A percentile compares a stretch with the other conserved stretches of the same genome.
These are phyloP conservation scores for Guaruba guarouba DNA, from an alignment of 2,113 vertebrate genomes.

Conservation along the genomic window DNA sequence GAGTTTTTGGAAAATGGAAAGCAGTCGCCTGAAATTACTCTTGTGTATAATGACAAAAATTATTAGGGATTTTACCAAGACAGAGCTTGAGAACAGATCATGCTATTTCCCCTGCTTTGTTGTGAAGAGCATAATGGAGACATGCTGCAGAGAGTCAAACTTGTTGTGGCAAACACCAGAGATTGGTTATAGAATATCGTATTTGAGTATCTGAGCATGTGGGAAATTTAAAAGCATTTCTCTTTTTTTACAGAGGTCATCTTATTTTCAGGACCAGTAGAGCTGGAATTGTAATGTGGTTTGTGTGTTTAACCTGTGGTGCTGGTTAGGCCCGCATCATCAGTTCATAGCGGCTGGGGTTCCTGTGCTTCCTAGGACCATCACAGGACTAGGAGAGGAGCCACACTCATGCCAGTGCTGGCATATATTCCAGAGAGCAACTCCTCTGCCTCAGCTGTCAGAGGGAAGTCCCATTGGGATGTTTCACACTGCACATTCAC, in stretches of 20 bases:
- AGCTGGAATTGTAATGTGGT: background rate
- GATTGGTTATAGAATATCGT: background rate
- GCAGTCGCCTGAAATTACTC: background rate
- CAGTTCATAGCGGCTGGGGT: accelerated
- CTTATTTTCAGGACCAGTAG: background rate
- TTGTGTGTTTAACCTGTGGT: background rate
- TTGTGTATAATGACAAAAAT: background rate
- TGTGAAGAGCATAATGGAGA: background rate
- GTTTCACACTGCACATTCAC: background rate
- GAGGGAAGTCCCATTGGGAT: background rate
- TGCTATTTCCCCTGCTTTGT: background rate
- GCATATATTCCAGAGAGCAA: background rate
- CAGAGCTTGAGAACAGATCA: background rate
- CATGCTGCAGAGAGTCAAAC: background rate
- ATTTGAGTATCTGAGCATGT: background rate
- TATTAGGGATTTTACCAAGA: background rate
- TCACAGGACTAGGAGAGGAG: background rate
- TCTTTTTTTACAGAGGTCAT: background rate
- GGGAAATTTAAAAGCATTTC: background rate
- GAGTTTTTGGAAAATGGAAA: background rate
- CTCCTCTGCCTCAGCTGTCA: background rate
- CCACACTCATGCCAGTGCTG: background rate
- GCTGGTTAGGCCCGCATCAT: background rate
- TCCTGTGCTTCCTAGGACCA: background rate
- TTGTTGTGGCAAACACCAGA: background rate